Evolutionary conservation across 2,888 invertebrate genomes (phyloP).

Genomic region (Drosophila trichaetosa): DNA sequence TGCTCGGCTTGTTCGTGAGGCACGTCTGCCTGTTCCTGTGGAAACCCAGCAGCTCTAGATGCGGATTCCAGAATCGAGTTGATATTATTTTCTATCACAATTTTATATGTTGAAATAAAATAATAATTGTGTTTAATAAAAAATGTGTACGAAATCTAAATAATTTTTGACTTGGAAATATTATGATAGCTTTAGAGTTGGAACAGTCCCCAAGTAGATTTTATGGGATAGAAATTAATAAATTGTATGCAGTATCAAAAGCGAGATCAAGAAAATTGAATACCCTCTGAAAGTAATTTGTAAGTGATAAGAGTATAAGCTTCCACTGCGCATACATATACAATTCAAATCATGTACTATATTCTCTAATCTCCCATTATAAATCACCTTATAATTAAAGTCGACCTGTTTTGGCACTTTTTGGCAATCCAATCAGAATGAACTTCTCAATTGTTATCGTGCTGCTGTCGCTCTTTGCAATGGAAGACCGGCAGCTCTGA

Average conservation of each 20-base stretch:
- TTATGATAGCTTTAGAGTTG: neutral
- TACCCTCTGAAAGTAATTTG: neutral
- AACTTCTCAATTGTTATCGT: slow-evolving; percentile 27
- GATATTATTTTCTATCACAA: neutral
- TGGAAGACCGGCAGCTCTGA: neutral
- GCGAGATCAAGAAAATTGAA: neutral
- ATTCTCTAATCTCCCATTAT: too few species aligned
- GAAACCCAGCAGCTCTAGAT: neutral
- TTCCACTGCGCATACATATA: neutral
- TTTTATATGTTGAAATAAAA: neutral
- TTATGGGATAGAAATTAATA: too few species aligned
- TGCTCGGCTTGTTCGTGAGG: slow-evolving; percentile 29
- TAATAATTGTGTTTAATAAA: neutral
- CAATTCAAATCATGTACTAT: too few species aligned
- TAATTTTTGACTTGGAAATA: neutral
- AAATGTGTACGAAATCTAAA: neutral
- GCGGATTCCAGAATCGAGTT: neutral
- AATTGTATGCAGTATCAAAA: too few species aligned
- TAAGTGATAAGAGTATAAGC: neutral
- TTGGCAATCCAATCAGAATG: slow-evolving; percentile 23
- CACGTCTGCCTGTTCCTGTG: slow-evolving; percentile 7
- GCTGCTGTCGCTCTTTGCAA: slow-evolving; percentile 21
- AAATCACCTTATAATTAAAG: slow-evolving; percentile 8
- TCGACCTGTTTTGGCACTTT: slow-evolving; percentile 13
- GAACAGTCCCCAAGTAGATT: too few species aligned